phyloP scores from a whole-genome alignment of 2,797 vertebrate species.

The Phoeniculus purpureus region DNA sequence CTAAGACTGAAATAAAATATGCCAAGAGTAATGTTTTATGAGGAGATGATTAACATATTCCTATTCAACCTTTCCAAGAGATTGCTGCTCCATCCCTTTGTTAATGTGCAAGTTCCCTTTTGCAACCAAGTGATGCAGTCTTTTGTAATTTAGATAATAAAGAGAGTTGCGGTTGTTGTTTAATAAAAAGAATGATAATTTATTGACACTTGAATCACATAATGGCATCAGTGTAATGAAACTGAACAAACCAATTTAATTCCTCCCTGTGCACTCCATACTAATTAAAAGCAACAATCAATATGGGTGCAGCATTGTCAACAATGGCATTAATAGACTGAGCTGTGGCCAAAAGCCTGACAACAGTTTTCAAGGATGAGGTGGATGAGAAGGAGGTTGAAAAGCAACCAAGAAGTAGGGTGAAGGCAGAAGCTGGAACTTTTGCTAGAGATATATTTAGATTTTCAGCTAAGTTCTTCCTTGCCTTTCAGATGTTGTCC shows the following conservation, averaged over 20 bases:
- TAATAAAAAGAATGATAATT: conserved; percentile 70
- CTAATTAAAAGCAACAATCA: conserved; percentile 68
- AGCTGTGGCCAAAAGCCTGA: conserved; percentile 16
- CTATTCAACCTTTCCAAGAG: conserved; percentile 34
- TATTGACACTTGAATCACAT: conserved; percentile 63
- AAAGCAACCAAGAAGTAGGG: not conserved
- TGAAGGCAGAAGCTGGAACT: not conserved
- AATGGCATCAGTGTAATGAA: conserved; percentile 52
- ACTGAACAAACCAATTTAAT: conserved; percentile 42
- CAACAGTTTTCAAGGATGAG: conserved; percentile 7
- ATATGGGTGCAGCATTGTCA: conserved; percentile 44
- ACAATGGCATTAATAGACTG: conserved; percentile 6
- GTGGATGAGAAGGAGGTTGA: not conserved
- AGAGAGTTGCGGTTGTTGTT: conserved; percentile 31
- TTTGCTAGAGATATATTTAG: not conserved
- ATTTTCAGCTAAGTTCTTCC: not conserved
- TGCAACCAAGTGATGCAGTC: not conserved
- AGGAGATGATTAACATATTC: conserved; percentile 51
- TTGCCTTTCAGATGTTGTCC: not conserved
- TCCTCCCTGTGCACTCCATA: not conserved
- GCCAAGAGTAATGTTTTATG: not conserved
- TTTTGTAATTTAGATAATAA: conserved; percentile 40
- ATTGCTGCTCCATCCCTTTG: conserved; percentile 30
- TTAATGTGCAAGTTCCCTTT: conserved; percentile 28
- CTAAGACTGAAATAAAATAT: conserved; percentile 6